A percentile compares a stretch with the other conserved stretches of the same genome.
phyloP scores from a whole-genome alignment of 1,140 invertebrate genomes.

The Adoxophyes honmai region DNA sequence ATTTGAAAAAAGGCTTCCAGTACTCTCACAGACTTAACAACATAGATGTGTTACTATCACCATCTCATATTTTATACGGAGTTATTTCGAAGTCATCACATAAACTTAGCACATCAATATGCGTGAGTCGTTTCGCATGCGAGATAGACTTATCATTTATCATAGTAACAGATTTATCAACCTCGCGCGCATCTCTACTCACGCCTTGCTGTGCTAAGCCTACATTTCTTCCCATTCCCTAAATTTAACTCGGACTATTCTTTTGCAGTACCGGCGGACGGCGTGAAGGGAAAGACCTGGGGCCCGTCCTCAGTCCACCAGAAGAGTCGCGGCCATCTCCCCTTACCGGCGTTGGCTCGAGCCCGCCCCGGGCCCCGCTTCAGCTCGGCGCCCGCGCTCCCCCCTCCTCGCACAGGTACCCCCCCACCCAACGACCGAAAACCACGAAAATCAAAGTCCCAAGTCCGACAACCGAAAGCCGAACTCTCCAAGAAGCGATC shows the following conservation, averaged over 20 bases:
- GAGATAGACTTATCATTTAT: slow-evolving; percentile 2
- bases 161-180: neutral
- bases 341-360: slow-evolving; percentile 63
- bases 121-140: no score
- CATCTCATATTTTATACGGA: no score
- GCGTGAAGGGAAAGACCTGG: slow-evolving; percentile 98
- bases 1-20: no score
- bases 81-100: no score
- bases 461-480: slow-evolving; percentile 34
- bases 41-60: no score
- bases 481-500: slow-evolving; percentile 39
- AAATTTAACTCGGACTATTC: no score
- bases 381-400: slow-evolving; percentile 66
- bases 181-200: no score
- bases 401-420: slow-evolving; percentile 80
- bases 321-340: slow-evolving; percentile 88
- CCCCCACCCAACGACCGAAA: slow-evolving; percentile 32
- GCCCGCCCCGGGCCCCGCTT: slow-evolving; percentile 84
- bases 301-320: slow-evolving; percentile 95
- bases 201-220: no score
- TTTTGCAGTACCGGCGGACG: slow-evolving; percentile 90
- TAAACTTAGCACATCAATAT: slow-evolving; percentile 5
- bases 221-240: no score
- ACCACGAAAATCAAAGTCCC: slow-evolving; percentile 52
- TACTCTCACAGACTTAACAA: no score